Conservation (phyloP, 2,797 vertebrate genomes). For the Sebastolobus alascanus region DNA sequence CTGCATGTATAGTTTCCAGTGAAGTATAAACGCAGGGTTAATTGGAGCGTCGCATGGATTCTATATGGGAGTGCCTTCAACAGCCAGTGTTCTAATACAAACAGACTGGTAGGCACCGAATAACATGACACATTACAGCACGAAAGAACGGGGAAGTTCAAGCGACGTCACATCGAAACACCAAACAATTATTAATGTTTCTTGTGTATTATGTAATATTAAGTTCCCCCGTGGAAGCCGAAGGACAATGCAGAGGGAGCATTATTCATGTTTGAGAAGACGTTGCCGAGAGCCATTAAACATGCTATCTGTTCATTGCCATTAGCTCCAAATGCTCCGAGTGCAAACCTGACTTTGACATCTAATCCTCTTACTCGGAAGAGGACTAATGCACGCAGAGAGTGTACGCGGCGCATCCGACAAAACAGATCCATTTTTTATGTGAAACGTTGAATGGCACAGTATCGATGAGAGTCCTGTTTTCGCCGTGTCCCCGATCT, state of each 20-base stretch:
- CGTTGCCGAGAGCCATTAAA: conserved; percentile 70
- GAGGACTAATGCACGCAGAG: conserved; percentile 72
- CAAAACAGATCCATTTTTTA: conserved; percentile 63
- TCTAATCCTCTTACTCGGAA: conserved; percentile 80
- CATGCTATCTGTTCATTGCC: conserved; percentile 77
- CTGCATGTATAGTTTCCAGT: conserved; percentile 39
- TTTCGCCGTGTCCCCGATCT: conserved; percentile 48
- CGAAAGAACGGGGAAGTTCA: conserved; percentile 34
- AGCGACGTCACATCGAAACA: conserved; percentile 45
- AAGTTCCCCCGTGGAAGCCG: conserved; percentile 33
- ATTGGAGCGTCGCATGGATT: conserved; percentile 54
- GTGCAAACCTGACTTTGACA: conserved; percentile 76
- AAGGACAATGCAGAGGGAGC: conserved; percentile 53
- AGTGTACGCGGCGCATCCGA: conserved; percentile 35
- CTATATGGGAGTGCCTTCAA: conserved; percentile 50
- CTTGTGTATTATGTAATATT: conserved; percentile 72
- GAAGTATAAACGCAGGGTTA: conserved; percentile 57
- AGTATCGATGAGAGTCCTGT: conserved; percentile 51
- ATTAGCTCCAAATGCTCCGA: conserved; percentile 73
- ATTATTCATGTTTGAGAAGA: conserved; percentile 70
- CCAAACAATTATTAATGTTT: conserved; percentile 72
- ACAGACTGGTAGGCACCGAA: conserved; percentile 51
- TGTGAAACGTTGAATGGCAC: conserved; percentile 36
- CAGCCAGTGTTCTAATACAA: conserved; percentile 58
- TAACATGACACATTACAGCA: conserved; percentile 52